Base-by-base conservation (phyloP, 2,888 invertebrate species). In the Lithodes maja region DNA sequence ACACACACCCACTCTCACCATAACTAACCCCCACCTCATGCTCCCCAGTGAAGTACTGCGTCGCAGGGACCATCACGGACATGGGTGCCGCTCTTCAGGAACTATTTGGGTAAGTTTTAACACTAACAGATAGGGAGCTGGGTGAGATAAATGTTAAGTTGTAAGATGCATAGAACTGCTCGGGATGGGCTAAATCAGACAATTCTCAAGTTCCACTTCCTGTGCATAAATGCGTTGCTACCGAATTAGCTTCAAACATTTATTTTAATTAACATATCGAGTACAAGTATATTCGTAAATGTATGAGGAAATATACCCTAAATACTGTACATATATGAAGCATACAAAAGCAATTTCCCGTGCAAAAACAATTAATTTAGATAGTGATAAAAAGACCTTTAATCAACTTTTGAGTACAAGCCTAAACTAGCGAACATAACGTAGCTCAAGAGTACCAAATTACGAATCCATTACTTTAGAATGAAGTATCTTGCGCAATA, bases 41-140 rank as follows among this genome's bases (percentile, higher is more conserved):
- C 15, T 53, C 80, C 12, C 12, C 84, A 86, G 86, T 5, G 2
- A 86, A 55, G 54, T 1, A 9, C 7, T 86, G 86, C 55, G 5
- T 3, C 2, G 86, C 86, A n/a, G 81, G 81, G n/a, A 86, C 53
- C 49, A 80, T 86, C 7, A 33, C 52, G 15, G 86, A 81, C 81
- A 52, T 86, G 52, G 33, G 33, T 17, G 33, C 54, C 0, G 80
- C 49, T 55, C n/a, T 86, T 3, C 80, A 86, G 55, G 17, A 86
- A 3, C n/a, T 86, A 55, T 86, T 86, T 55, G 86, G 86, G 86
- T 86, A 17, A 71, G 86, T 80, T 61, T 12, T 61, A 33, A 33
- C 61, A 5, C 61, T 61, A 12, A 61, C 61, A 7, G 12, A 61
- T 12, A 12, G 61, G 61, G 12, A 61, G 12, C 61, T 5, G 12